A percentile compares a stretch with the other conserved stretches of the same genome.
phyloP scores from a whole-genome alignment of 92 coral and sea anemone species.

The Paragorgia papillata region DNA sequence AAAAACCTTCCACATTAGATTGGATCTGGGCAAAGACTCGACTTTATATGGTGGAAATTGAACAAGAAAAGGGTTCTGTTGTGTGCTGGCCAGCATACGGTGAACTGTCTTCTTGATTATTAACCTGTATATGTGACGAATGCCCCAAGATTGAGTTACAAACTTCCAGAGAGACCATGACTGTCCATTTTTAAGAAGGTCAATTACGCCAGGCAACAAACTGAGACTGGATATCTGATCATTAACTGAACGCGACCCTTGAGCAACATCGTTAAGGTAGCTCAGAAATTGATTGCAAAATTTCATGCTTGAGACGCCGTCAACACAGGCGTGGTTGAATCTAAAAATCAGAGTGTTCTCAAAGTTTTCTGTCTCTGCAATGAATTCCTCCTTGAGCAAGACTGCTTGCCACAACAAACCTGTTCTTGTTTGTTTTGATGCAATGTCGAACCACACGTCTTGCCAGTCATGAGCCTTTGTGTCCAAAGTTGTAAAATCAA shows the following conservation, averaged over 20 bases:
- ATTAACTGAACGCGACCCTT: neutral
- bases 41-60: constrained; percentile 1
- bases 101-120: neutral
- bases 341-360: constrained; percentile 7
- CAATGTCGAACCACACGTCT: constrained; percentile 12
- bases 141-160: neutral
- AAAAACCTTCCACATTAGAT: neutral
- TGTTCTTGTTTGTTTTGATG: neutral
- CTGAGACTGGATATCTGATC: constrained; percentile 1
- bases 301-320: constrained; percentile 16
- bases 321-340: neutral
- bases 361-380: neutral
- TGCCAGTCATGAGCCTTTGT: constrained; percentile 8
- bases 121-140: neutral
- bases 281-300: constrained; percentile 21
- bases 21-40: neutral
- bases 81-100: neutral
- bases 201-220: neutral
- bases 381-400: constrained; percentile 12
- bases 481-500: constrained; percentile 6
- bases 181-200: neutral
- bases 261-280: constrained; percentile 8
- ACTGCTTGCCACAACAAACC: constrained; percentile 24
- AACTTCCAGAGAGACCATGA: neutral
- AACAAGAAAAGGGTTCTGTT: neutral